Evolutionary conservation across 2,888 invertebrate genomes (phyloP), one percentile per base, ranked within the genome.

Genomic region (Esperia sulphurella): DNA sequence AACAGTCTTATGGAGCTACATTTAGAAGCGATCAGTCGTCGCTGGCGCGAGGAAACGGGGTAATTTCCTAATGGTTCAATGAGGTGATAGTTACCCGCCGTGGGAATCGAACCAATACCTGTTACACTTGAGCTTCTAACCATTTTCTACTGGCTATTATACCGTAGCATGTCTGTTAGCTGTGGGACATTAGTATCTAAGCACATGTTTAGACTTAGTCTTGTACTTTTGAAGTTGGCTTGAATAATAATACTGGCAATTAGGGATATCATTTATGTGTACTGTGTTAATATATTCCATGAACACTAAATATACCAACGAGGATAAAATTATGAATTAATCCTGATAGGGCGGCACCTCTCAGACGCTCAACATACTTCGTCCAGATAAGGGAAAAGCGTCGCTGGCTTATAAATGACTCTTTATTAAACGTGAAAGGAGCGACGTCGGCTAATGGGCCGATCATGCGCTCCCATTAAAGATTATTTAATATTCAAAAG

Each of bases 401-500:
- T 80, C 79, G 79, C 83, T 72, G 79, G 81, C 83, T 88, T 89
- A 89, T 89, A 89, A 89, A 89, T 89, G 85, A 86, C 85, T 88
- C 86, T 88, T 89, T 89, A 89, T 89, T 89, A 89, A 88, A 89
- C 83, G 85, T 87, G 88, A 87, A 86, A 87, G 87, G 86, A 89
- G 74, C 83, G 84, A 81, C 83, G 85, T 77, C 83, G 83, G 86
- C 87, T 89, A 89, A 89, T 89, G 89, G 89, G 83, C 82, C 84
- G 87, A 88, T 89, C 89, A 89, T 89, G 89, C 88, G 88, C 88
- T 86, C 87, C 87, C 88, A 89, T 89, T 89, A 88, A 86, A 86
- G 82, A 89, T 89, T 89, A 89, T 89, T 89, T 88, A 89, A 89
- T 89, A 89, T 89, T 89, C 89, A 89, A 89, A 89, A 88, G 87